phyloP scores from a whole-genome alignment of 1,140 invertebrate species.

The Drosophila tropicalis region DNA sequence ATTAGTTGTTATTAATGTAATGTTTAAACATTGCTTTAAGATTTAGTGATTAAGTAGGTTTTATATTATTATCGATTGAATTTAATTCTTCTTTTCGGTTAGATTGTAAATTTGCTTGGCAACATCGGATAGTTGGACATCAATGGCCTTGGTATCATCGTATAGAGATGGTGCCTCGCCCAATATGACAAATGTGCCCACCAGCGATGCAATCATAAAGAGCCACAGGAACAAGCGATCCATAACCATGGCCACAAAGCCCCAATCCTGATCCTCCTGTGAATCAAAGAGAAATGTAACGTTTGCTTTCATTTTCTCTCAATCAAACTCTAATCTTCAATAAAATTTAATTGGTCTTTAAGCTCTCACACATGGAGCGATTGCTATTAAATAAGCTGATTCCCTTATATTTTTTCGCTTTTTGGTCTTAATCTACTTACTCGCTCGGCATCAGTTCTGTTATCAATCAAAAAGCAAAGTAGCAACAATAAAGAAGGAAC shows the following conservation, averaged over 20 bases:
- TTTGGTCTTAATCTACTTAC: conserved; percentile 71
- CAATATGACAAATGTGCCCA: conserved; percentile 94
- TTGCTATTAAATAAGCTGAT: conserved; percentile 68
- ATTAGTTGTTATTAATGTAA: conserved; percentile 29
- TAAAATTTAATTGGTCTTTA: conserved; percentile 47
- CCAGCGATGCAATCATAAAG: conserved; percentile 95
- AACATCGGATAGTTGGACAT: conserved; percentile 92
- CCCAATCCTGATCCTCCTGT: conserved; percentile 99
- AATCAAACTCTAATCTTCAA: neutral
- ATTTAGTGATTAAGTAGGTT: conserved; percentile 45
- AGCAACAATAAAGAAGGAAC: conserved; percentile 28
- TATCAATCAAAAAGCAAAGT: conserved; percentile 71
- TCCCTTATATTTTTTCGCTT: conserved; percentile 18
- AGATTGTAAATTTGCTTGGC: conserved; percentile 87
- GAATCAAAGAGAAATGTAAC: conserved; percentile 6
- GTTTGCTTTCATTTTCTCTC: neutral
- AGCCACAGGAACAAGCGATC: conserved; percentile 98
- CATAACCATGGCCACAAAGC: conserved; percentile 99
- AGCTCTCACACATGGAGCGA: conserved; percentile 65
- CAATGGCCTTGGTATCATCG: conserved; percentile 91
- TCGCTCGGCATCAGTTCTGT: conserved; percentile 49
- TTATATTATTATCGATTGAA: conserved; percentile 38
- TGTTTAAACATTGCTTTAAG: conserved; percentile 62
- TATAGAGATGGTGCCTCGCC: conserved; percentile 95
- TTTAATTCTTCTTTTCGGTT: conserved; percentile 82